phyloP scores from a whole-genome alignment of 2,113 vertebrate genomes.

The Megaceryle maxima region DNA sequence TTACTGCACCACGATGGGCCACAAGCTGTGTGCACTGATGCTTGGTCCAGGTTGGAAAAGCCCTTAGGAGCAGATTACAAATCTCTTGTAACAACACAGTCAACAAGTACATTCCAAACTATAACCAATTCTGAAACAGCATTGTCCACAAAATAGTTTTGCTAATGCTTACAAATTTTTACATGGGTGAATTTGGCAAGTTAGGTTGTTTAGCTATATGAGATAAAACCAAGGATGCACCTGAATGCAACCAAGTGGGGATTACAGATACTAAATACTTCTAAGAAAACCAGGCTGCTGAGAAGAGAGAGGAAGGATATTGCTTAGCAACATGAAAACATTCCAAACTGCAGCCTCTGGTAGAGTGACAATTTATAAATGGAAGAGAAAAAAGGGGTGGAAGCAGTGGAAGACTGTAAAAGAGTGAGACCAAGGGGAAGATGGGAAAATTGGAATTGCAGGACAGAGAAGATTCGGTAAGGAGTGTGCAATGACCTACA shows the following conservation, averaged over 20 bases:
- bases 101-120: not conserved
- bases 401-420: not conserved
- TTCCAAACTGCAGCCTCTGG: not conserved
- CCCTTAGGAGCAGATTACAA: not conserved
- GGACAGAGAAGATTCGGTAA: not conserved
- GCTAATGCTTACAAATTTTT: not conserved
- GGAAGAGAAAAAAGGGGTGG: not conserved
- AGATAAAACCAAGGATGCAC: not conserved
- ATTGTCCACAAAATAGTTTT: not conserved
- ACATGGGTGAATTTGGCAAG: not conserved
- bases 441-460: rapidly evolving
- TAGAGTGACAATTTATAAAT: not conserved
- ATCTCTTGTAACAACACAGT: not conserved
- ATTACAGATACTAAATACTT: not conserved
- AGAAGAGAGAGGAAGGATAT: not conserved
- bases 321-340: not conserved
- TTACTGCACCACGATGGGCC: not conserved
- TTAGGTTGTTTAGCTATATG: not conserved
- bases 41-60: not conserved
- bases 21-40: rapidly evolving
- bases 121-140: not conserved
- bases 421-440: not conserved
- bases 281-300: not conserved
- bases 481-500: not conserved
- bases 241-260: not conserved